Conservation (phyloP, 2,113 vertebrate genomes). For the Pavo muticus region DNA sequence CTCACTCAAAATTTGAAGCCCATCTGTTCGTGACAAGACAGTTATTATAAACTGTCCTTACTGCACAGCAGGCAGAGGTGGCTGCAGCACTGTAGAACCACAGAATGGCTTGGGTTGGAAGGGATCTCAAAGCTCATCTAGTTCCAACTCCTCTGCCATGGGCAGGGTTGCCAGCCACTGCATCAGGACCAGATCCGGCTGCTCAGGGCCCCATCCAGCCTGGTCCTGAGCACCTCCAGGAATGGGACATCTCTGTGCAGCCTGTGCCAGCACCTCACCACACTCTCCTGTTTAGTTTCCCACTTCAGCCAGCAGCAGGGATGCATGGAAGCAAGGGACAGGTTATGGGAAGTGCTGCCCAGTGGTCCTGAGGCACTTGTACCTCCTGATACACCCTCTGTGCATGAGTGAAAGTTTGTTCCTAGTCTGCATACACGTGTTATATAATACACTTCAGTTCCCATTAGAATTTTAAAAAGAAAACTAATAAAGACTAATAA, state of each 20-base stretch:
- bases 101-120: no score
- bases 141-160: no score
- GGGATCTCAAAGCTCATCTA: no score
- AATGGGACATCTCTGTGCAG: no score
- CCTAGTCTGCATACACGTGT: background rate
- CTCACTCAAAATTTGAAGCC: background rate
- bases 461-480: slow-evolving; percentile 19
- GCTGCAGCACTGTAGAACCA: fast-evolving
- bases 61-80: background rate
- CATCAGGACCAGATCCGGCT: no score
- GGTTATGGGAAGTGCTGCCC: background rate
- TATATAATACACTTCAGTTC: background rate
- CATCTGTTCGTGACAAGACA: background rate
- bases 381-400: background rate
- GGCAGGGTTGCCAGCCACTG: no score
- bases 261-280: no score
- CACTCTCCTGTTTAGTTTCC: background rate
- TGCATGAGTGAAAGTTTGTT: fast-evolving
- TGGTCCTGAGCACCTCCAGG: no score
- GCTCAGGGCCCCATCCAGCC: no score
- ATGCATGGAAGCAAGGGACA: fast-evolving
- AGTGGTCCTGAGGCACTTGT: background rate
- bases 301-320: background rate
- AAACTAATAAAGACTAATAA: slow-evolving; percentile 6
- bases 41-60: background rate